phyloP scores from a whole-genome alignment of 37 sponge, comb jelly and placozoan species.

The Lycopodina hypogea region DNA sequence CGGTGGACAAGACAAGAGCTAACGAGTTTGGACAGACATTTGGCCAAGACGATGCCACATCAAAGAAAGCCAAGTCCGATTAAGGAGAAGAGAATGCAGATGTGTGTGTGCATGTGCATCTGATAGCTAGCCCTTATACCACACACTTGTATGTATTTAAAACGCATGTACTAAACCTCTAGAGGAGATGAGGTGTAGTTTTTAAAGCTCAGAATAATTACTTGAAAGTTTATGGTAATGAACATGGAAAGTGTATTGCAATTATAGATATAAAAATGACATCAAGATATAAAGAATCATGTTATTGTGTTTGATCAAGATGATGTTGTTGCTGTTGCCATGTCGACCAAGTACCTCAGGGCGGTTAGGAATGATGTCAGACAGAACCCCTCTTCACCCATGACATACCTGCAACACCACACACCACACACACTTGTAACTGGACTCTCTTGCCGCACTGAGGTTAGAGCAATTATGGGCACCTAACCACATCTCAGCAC shows the following conservation, averaged over 20 bases:
- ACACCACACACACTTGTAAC: no score
- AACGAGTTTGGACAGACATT: constrained; percentile 94
- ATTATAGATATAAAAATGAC: neutral
- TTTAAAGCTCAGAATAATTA: no score
- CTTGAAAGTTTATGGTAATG: no score
- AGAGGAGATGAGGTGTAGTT: no score
- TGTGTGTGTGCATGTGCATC: no score
- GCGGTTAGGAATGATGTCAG: constrained; percentile 89
- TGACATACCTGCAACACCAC: constrained; percentile 64
- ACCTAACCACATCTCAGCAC: no score
- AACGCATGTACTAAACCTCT: no score
- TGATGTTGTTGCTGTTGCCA: constrained; percentile 17
- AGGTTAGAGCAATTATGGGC: no score
- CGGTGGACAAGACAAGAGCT: constrained; percentile 87
- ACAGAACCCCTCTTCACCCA: constrained; percentile 94
- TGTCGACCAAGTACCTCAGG: constrained; percentile 36
- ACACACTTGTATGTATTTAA: no score
- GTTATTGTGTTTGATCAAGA: neutral
- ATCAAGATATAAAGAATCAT: neutral
- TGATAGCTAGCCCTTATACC: no score
- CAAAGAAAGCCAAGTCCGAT: neutral
- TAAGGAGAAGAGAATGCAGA: neutral
- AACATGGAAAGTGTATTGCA: no score
- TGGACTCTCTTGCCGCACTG: no score
- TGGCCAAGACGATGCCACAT: constrained; percentile 14